Base-by-base conservation (phyloP, 2,888 invertebrate species). In the Tetragnatha montana region DNA sequence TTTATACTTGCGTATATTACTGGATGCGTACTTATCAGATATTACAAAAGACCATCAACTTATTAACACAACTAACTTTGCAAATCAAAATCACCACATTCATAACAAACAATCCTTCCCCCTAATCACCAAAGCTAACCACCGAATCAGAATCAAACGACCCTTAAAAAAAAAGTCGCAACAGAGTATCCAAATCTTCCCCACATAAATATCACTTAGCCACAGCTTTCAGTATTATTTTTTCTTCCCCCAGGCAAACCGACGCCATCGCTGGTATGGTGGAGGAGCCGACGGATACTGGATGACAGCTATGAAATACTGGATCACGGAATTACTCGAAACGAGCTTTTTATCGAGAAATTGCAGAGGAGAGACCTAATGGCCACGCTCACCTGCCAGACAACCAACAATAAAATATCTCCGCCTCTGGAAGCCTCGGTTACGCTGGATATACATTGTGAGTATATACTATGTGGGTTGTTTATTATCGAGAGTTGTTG, bases 321-420 rank as follows among this genome's bases (percentile, higher is more conserved):
- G 51, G 76, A 69, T 17, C 85, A 78, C 12, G 88, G 83, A 14
- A 89, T 78, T 21, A 87, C 82, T 0, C 73, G 87, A 47, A 89
- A 89, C 21, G 89, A 91, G 84, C 76, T 91, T 80, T 84, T 84
- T 60, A 91, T 91, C 19, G 81, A 87, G n/a, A 90, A 91, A 70
- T 74, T 91, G 50, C 88, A 88, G 75, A 60, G 91, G 51, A 19
- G 82, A 19, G 90, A 91, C 74, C 79, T 91, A 80, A 91, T 91
- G 87, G 81, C 91, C 8, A 91, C 88, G 8, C 86, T 91, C 14
- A 89, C 91, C 10, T 91, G 91, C 82, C 91, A 91, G 74, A 91
- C 91, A 14, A 84, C 91, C n/a, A 91, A 91, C 83, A 91, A 91
- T 74, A 91, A 91, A 70, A 90, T 91, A 49, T 90, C 91, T 6